These are phyloP conservation scores for Hyperoodon ampullatus DNA, from an alignment of 2,113 vertebrate species.

Conservation along the genomic window DNA sequence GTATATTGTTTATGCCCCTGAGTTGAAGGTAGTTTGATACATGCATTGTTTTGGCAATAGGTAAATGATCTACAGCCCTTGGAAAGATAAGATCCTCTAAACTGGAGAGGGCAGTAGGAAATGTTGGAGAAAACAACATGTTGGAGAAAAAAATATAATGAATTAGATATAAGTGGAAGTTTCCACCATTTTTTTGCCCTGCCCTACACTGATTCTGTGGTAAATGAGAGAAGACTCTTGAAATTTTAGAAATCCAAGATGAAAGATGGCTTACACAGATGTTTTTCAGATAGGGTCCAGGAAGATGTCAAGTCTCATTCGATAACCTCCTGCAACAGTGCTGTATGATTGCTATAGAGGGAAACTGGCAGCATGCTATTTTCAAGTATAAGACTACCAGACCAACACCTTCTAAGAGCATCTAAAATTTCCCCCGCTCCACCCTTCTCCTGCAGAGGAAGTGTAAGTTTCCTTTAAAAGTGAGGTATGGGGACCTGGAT, in stretches of 20 bases:
- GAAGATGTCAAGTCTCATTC: neutral
- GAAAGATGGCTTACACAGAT: neutral
- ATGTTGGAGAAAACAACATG: neutral
- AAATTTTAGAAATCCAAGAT: neutral
- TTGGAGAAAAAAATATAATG: neutral
- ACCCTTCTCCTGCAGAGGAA: neutral
- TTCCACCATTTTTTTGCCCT: neutral
- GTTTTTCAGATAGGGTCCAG: neutral
- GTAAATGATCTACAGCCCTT: neutral
- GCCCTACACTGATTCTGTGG: neutral
- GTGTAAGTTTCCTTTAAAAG: neutral
- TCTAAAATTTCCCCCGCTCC: neutral
- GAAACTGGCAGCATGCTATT: neutral
- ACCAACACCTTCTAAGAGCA: neutral
- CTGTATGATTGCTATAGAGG: fast-evolving
- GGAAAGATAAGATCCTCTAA: neutral
- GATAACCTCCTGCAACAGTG: neutral
- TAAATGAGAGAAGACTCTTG: neutral
- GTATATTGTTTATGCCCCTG: neutral
- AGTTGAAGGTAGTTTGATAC: neutral
- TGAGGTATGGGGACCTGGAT: neutral
- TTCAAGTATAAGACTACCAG: no score
- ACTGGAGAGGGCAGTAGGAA: neutral
- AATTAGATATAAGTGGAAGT: neutral
- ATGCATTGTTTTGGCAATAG: neutral